Evolutionary conservation across 2,113 vertebrate species (phyloP), one percentile per base, ranked within the genome.

Genomic region (Dasyurus viverrinus): DNA sequence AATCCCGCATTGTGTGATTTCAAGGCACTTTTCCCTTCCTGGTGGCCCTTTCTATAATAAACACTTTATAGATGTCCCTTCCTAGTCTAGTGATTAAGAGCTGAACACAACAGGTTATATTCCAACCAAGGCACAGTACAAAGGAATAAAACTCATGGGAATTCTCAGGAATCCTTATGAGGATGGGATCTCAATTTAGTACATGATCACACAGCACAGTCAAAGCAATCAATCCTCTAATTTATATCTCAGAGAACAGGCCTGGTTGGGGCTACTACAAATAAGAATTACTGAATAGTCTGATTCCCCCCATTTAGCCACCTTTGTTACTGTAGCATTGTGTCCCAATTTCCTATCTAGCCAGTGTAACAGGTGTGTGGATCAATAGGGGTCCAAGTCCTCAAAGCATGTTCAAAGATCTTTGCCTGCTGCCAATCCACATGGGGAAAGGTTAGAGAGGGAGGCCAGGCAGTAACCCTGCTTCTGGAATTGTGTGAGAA

Each of bases 251-350:
- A 1, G 8, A 94, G 90, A 96, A 89, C 0, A 0, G 93, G 92
- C 48, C 50, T 0, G 0, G 36, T 19, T 91, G 91, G 54, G 76
- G 89, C 16, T 54, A 93, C 7, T 84, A 16, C 68, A 84, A 84
- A 84, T 10, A 95, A 94, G 36, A n/a, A 95, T 97, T 96, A 92
- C 54, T 90, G 47, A 91, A 76, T 54, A 36, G 3, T 47, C 89
- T 95, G 91, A 26, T 68, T 76, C 16, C 42, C 2, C 30, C 68
- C 42, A 22, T 84, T 84, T 84, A 84, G 68, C 36, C 7, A 84
- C 19, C n/a, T 84, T 36, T 84, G 68, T 84, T 22, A 42, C 19
- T 84, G 36, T 7, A n/a, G 3, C 12, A 68, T n/a, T 68, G 60
- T 19, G 8, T 16, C 60, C 36, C 4, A n/a, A 48, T n/a, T 76